Percentiles rank a stretch among this genome's conserved stretches.
phyloP scores from a whole-genome alignment of 2,113 vertebrate species.

The Polyodon spathula region DNA sequence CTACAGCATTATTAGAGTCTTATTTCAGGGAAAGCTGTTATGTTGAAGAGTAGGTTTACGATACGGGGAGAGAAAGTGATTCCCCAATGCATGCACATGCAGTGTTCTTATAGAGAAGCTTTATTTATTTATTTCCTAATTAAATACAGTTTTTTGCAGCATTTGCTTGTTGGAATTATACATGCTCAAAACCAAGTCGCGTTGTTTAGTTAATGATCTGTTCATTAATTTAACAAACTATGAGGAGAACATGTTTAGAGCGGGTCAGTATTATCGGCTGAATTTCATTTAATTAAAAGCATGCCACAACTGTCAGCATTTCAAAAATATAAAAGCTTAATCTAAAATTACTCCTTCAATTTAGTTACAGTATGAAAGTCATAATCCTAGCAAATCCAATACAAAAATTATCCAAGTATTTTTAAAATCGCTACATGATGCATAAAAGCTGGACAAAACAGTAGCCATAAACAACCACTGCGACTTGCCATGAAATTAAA shows the following conservation, averaged over 20 bases:
- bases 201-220: conserved; percentile 37
- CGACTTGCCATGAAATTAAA: conserved; percentile 22
- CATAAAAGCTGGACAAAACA: conserved; percentile 30
- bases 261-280: conserved; percentile 44
- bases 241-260: conserved; percentile 42
- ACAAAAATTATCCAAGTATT: conserved; percentile 45
- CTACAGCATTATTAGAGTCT: no score
- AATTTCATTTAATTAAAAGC: conserved; percentile 58
- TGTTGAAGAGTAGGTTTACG: no score
- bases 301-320: conserved; percentile 49
- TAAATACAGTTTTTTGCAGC: no score
- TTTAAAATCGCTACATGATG: conserved; percentile 33
- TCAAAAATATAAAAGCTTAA: conserved; percentile 40
- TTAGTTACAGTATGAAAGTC: conserved; percentile 50
- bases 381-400: conserved; percentile 45
- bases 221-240: conserved; percentile 53
- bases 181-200: conserved; percentile 11
- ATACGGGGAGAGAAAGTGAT: no score
- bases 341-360: conserved; percentile 42
- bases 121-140: no score
- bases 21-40: no score
- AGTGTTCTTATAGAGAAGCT: no score
- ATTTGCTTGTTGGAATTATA: neutral
- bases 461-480: conserved; percentile 32
- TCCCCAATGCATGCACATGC: no score